These are phyloP conservation scores for Meteorus cinctellus DNA, from an alignment of 2,888 invertebrate species.

Conservation along the genomic window DNA sequence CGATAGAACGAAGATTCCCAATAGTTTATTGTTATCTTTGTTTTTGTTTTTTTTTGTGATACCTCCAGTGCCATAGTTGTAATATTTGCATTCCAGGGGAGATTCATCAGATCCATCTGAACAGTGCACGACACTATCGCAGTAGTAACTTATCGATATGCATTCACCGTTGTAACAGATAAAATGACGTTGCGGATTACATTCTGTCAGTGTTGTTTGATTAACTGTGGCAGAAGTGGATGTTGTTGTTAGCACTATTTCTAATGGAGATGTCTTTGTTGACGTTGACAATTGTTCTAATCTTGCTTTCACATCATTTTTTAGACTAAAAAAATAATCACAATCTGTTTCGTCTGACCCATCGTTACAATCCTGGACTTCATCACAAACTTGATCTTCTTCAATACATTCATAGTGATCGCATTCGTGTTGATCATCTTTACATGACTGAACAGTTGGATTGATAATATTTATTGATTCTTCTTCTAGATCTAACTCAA, in stretches of 20 bases:
- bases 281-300: neutral
- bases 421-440: slow-evolving; percentile 53
- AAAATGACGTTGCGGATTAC: slow-evolving; percentile 44
- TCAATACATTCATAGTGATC: slow-evolving; percentile 59
- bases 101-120: slow-evolving; percentile 77
- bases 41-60: slow-evolving; percentile 31
- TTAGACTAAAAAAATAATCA: slow-evolving; percentile 52
- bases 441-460: slow-evolving; percentile 39
- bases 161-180: slow-evolving; percentile 76
- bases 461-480: slow-evolving; percentile 7
- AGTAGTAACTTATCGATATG: slow-evolving; percentile 74
- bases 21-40: slow-evolving; percentile 17
- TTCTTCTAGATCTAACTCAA: neutral
- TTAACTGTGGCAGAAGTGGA: neutral
- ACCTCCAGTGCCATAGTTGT: slow-evolving; percentile 45
- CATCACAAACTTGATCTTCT: slow-evolving; percentile 70
- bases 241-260: neutral
- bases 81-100: slow-evolving; percentile 46
- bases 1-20: slow-evolving; percentile 37
- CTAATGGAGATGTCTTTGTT: neutral
- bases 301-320: slow-evolving; percentile 30
- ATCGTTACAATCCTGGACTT: slow-evolving; percentile 72
- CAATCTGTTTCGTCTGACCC: slow-evolving; percentile 76
- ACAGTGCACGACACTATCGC: slow-evolving; percentile 78
- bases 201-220: slow-evolving; percentile 16